Conservation (phyloP, 1,140 invertebrate species). For the Eueides isabella region DNA sequence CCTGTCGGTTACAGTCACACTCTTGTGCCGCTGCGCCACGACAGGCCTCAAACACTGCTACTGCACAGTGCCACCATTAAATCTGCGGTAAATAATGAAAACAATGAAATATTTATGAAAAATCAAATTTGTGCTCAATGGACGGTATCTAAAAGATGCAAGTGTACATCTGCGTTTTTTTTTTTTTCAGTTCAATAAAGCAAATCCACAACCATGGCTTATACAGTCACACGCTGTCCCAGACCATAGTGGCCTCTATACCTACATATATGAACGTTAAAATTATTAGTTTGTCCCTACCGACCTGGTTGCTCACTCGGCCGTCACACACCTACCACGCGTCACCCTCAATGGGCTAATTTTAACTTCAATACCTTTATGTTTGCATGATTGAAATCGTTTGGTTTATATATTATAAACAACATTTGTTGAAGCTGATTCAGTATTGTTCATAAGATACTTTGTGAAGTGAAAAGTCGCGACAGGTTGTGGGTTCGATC, state of each 20-base stretch:
- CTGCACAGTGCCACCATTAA: no score
- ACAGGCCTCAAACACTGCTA: no score
- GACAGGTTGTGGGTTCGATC: no score
- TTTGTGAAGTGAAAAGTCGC: neutral
- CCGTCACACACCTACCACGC: constrained; percentile 7
- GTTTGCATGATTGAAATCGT: constrained; percentile 10
- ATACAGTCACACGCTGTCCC: neutral
- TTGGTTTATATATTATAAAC: constrained; percentile 4
- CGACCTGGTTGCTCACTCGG: constrained; percentile 15
- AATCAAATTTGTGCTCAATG: no score
- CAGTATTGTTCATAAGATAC: neutral
- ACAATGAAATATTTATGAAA: no score
- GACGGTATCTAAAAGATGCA: no score
- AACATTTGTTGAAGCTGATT: neutral
- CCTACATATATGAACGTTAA: constrained; percentile 1
- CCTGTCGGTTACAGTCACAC: no score
- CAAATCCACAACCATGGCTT: neutral
- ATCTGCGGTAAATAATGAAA: no score
- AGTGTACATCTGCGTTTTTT: no score
- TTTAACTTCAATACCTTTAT: constrained; percentile 17
- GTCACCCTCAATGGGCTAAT: constrained; percentile 14
- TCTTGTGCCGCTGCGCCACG: no score
- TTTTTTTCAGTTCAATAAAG: no score
- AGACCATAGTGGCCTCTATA: neutral
- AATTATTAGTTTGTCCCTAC: constrained; percentile 2